These are phyloP conservation scores for Agrochola lota DNA, from an alignment of 2,888 invertebrate genomes.

Conservation along the genomic window DNA sequence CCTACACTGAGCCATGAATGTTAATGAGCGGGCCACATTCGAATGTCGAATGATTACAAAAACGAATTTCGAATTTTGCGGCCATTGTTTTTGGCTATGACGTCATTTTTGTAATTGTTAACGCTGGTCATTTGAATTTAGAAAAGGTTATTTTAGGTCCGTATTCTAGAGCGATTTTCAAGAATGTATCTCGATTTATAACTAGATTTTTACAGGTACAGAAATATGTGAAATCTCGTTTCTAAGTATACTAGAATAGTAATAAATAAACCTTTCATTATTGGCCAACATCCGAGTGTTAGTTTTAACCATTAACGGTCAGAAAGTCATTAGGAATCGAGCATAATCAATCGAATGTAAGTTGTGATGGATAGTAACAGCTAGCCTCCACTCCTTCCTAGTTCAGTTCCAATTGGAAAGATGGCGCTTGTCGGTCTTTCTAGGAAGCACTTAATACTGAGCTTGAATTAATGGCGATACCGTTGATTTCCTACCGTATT, in stretches of 20 bases:
- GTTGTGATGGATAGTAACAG: slow-evolving; percentile 29
- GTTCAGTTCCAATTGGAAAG: slow-evolving; percentile 40
- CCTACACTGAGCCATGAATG: slow-evolving; percentile 70
- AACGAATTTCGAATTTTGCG: slow-evolving; percentile 34
- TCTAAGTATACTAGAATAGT: not conserved
- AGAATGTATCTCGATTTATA: not conserved
- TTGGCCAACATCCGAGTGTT: slow-evolving; percentile 8
- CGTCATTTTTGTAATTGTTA: slow-evolving; percentile 21
- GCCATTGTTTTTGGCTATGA: slow-evolving; percentile 37
- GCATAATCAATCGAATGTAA: slow-evolving; percentile 32
- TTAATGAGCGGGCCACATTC: slow-evolving; percentile 54
- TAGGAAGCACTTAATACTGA: slow-evolving; percentile 45
- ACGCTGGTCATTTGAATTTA: slow-evolving; percentile 19
- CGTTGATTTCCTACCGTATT: slow-evolving; percentile 56
- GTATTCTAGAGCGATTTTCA: not conserved
- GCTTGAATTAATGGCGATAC: slow-evolving; percentile 38
- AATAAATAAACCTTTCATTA: slow-evolving; percentile 37
- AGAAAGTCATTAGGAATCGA: slow-evolving; percentile 38
- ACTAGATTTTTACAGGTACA: not conserved
- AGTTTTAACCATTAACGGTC: slow-evolving; percentile 31
- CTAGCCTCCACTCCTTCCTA: slow-evolving; percentile 29
- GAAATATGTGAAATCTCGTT: not conserved
- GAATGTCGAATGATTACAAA: slow-evolving; percentile 47
- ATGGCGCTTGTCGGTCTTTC: slow-evolving; percentile 52
- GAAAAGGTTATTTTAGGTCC: not conserved